Evolutionary conservation across 2,888 invertebrate species (phyloP).

Genomic region (Unio delphinus): DNA sequence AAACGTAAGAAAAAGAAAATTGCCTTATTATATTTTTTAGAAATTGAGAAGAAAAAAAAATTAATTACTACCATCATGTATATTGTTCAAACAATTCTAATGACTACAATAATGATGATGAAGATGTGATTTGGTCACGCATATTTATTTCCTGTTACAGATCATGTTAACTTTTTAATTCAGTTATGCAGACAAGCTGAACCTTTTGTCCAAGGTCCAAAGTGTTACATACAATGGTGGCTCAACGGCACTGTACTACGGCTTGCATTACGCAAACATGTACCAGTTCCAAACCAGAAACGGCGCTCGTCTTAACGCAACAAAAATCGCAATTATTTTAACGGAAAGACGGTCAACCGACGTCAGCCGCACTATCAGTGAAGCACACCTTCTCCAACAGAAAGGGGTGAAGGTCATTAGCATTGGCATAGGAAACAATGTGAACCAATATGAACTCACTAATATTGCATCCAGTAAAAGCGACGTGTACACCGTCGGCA

Average conservation of each 20-base stretch:
- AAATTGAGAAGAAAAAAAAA: too few relatives aligned
- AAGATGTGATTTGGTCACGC: too few relatives aligned
- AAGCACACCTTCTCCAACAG: constrained; percentile 24
- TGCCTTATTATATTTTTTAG: too few relatives aligned
- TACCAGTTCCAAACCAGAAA: constrained; percentile 31
- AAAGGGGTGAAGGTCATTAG: constrained; percentile 35
- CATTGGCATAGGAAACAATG: constrained; percentile 43
- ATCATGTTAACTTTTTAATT: not conserved
- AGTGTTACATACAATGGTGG: constrained; percentile 25
- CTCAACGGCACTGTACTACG: constrained; percentile 30
- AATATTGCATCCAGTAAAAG: constrained; percentile 36
- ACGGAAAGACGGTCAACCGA: constrained; percentile 45
- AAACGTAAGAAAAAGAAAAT: too few relatives aligned
- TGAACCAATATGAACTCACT: constrained; percentile 39
- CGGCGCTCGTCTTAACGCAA: constrained; percentile 33
- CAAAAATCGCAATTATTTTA: constrained; percentile 38
- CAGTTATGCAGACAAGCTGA: constrained; percentile 27
- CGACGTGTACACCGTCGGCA: constrained; percentile 39
- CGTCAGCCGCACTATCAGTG: constrained; percentile 22
- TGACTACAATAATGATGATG: too few relatives aligned
- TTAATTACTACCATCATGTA: too few relatives aligned
- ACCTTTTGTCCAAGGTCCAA: constrained; percentile 30
- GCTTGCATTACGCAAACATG: constrained; percentile 30
- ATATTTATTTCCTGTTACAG: too few relatives aligned
- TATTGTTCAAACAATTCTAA: too few relatives aligned